phyloP scores from a whole-genome alignment of 2,113 vertebrate species.

The Eupsittula cactorum region DNA sequence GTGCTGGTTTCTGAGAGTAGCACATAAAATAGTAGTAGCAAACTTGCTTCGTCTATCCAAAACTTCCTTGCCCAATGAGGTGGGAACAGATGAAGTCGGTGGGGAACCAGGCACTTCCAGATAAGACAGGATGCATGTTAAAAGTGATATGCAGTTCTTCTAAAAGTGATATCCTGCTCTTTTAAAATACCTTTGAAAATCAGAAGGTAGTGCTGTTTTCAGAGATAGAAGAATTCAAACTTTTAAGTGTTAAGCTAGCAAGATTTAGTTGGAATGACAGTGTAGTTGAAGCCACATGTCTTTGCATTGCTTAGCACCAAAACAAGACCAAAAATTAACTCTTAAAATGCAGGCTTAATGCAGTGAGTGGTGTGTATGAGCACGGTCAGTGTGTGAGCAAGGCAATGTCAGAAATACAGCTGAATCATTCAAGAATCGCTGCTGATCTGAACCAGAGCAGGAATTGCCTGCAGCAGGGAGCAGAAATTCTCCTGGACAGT shows the following conservation, averaged over 20 bases:
- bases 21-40: background rate
- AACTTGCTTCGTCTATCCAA: background rate
- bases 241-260: background rate
- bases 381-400: background rate
- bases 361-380: background rate
- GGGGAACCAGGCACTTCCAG: background rate
- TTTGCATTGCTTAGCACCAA: background rate
- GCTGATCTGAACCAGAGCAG: accelerated
- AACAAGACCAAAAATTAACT: background rate
- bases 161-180: background rate
- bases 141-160: background rate
- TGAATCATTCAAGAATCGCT: background rate
- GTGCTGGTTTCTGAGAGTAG: background rate
- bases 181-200: background rate
- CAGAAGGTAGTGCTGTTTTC: background rate
- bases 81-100: accelerated
- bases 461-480: background rate
- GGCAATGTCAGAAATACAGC: background rate
- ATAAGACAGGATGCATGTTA: background rate
- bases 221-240: background rate
- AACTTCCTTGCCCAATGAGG: background rate
- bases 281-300: background rate
- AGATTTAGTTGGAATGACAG: background rate
- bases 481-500: background rate
- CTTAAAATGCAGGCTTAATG: background rate